Percentiles rank a stretch among this genome's conserved stretches.
These are phyloP conservation scores for Cecropterus lyciades DNA, from an alignment of 1,140 invertebrate species.

Conservation along the genomic window DNA sequence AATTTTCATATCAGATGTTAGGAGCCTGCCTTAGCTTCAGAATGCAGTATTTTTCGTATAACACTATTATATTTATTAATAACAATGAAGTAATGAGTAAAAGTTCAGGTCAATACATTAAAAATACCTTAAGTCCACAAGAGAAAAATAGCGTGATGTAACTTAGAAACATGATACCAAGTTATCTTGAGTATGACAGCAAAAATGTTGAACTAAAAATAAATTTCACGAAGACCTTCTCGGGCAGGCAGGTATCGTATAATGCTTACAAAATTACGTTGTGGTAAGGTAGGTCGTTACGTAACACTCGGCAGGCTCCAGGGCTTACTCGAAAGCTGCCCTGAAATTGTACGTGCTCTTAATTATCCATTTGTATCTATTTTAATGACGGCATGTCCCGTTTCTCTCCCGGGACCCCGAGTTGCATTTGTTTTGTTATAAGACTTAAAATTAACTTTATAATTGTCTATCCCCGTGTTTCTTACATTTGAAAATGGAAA, in stretches of 20 bases:
- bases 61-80: neutral
- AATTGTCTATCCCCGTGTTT: no score
- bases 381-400: conserved; percentile 36
- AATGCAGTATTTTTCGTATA: no score
- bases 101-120: neutral
- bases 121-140: neutral
- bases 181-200: conserved; percentile 17
- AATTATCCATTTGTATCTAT: conserved; percentile 26
- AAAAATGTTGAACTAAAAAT: conserved; percentile 28
- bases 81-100: neutral
- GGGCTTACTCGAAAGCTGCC: conserved; percentile 8
- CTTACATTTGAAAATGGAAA: no score
- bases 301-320: conserved; percentile 26
- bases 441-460: neutral
- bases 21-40: no score
- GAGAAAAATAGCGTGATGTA: conserved; percentile 5
- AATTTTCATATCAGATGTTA: no score
- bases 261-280: conserved; percentile 35
- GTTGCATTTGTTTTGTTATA: conserved; percentile 9
- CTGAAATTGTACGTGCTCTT: conserved; percentile 24
- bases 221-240: conserved; percentile 21
- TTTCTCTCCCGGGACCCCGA: conserved; percentile 2
- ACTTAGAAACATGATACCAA: conserved; percentile 22
- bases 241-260: conserved; percentile 13
- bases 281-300: conserved; percentile 41